These are phyloP conservation scores for Hypselothyrea guttata DNA, from an alignment of 2,888 invertebrate species.

Conservation along the genomic window DNA sequence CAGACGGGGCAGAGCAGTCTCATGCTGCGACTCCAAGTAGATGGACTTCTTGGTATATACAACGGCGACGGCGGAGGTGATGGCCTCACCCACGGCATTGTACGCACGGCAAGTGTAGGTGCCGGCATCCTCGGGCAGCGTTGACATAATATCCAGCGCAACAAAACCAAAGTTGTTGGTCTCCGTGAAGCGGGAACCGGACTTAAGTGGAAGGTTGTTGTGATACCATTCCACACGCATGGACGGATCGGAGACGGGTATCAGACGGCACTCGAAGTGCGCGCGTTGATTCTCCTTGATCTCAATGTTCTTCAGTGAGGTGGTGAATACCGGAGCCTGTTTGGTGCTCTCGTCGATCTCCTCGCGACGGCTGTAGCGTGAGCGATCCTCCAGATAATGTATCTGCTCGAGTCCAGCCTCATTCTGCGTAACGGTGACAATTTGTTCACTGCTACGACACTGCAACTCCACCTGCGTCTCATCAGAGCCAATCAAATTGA, in stretches of 20 bases:
- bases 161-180: constrained; percentile 99
- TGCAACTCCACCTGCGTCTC: constrained; percentile 89
- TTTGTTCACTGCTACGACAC: constrained; percentile 90
- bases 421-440: constrained; percentile 92
- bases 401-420: constrained; percentile 94
- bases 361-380: constrained; percentile 89
- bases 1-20: constrained; percentile 91
- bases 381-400: constrained; percentile 93
- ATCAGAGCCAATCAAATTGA: constrained; percentile 94
- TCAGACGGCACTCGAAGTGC: constrained; percentile 96
- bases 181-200: constrained; percentile 97
- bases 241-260: constrained; percentile 95
- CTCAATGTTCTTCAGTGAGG: constrained; percentile 94
- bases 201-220: constrained; percentile 93
- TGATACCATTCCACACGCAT: constrained; percentile 98
- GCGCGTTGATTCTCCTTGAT: constrained; percentile 97
- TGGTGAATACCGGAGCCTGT: constrained; percentile 96
- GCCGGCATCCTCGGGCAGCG: constrained; percentile 97
- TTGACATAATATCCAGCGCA: constrained; percentile 96
- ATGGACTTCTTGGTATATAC: constrained; percentile 94
- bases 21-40: constrained; percentile 93
- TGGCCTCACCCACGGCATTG: constrained; percentile 95
- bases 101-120: constrained; percentile 96
- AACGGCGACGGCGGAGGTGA: constrained; percentile 93
- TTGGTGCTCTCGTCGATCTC: constrained; percentile 91